Evolutionary conservation across 2,888 invertebrate species (phyloP).

Genomic region (Holacanthella duospinosa): DNA sequence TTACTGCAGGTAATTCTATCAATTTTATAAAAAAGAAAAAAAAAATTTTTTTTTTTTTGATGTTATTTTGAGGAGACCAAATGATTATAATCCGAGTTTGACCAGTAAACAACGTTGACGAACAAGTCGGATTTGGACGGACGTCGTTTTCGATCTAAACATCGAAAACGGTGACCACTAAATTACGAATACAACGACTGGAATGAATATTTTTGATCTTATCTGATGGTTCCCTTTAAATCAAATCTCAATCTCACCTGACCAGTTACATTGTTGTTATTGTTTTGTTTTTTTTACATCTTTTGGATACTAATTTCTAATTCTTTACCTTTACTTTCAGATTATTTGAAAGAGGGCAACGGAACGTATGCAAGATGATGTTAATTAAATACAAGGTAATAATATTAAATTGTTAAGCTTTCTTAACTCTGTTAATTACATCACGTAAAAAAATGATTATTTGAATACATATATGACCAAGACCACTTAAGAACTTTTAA

Average conservation of each 20-base stretch:
- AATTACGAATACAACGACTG: neutral
- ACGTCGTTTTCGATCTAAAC: neutral
- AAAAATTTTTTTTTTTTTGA: too few species aligned
- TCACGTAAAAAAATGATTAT: neutral
- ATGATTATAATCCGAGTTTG: slow-evolving; percentile 2
- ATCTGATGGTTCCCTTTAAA: neutral
- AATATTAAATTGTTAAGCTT: too few species aligned
- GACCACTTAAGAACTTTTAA: neutral
- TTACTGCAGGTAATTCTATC: too few species aligned
- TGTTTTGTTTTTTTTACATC: too few species aligned
- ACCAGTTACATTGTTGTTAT: too few species aligned
- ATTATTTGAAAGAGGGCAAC: too few species aligned
- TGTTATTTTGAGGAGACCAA: too few species aligned
- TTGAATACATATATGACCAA: neutral
- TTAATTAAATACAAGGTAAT: too few species aligned
- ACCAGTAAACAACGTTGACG: neutral
- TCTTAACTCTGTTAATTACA: too few species aligned
- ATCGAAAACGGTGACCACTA: neutral
- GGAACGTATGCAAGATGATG: too few species aligned
- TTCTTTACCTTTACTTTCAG: neutral
- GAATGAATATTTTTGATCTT: slow-evolving; percentile 3
- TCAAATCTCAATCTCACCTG: neutral
- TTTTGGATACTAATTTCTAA: neutral
- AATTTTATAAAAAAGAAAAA: too few species aligned
- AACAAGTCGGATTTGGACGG: neutral